phyloP scores from a whole-genome alignment of 2,888 invertebrate species.

The Lamproptera curius region DNA sequence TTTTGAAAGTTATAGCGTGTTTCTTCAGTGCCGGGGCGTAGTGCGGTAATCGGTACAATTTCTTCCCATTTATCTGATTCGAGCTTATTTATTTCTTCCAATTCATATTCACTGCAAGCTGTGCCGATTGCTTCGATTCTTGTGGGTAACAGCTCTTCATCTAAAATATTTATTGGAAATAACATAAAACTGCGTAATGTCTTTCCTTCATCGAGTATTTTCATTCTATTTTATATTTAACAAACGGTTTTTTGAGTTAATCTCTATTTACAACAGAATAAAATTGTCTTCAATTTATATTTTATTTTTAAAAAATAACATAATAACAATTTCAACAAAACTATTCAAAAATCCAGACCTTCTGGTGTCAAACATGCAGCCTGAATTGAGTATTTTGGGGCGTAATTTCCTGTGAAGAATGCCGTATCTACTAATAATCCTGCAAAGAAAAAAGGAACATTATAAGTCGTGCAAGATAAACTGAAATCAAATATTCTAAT shows the following conservation, averaged over 20 bases:
- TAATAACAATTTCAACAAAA: too few relatives aligned
- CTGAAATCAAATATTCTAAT: too few relatives aligned
- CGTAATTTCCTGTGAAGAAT: conserved; percentile 81
- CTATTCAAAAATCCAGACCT: conserved; percentile 57
- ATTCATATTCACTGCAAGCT: conserved; percentile 62
- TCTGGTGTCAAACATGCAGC: conserved; percentile 70
- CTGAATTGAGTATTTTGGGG: conserved; percentile 80
- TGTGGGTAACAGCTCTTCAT: conserved; percentile 62
- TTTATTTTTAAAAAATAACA: too few relatives aligned
- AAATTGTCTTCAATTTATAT: too few relatives aligned
- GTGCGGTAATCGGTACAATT: conserved; percentile 71
- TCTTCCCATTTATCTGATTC: conserved; percentile 76
- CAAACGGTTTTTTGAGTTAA: too few relatives aligned
- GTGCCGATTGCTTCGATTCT: conserved; percentile 67
- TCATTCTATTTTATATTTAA: too few relatives aligned
- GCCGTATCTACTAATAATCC: conserved; percentile 79
- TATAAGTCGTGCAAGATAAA: too few relatives aligned
- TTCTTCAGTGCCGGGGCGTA: conserved; percentile 77
- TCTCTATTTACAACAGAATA: too few relatives aligned
- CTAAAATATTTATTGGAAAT: conserved; percentile 43
- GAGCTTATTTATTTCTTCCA: conserved; percentile 60
- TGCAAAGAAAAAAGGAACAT: conserved; percentile 35
- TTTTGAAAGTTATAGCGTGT: conserved; percentile 78
- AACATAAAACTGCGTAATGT: background rate
- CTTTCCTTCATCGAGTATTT: too few relatives aligned